A percentile compares a stretch with the other conserved stretches of the same genome.
Evolutionary conservation across 2,797 vertebrate species (phyloP).

Genomic region (Xiphorhynchus erythropygius): DNA sequence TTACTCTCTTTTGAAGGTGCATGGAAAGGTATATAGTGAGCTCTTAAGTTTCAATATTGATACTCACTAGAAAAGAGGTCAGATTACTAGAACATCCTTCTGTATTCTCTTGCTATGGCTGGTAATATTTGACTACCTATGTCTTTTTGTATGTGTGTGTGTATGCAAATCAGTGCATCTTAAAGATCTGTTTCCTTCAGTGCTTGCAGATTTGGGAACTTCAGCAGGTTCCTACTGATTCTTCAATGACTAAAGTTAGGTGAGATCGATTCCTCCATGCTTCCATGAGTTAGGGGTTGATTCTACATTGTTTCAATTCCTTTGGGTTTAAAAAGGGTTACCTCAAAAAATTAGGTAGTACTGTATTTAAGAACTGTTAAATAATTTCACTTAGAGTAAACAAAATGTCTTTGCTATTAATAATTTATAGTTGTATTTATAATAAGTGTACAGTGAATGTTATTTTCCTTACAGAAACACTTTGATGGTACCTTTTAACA

Average conservation of each 20-base stretch:
- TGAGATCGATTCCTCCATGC: neutral
- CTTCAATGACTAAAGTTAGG: neutral
- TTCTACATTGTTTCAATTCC: neutral
- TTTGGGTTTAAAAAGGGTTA: neutral
- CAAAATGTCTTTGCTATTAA: neutral
- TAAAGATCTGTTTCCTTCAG: neutral
- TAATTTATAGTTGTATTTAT: neutral
- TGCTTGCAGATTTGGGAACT: neutral
- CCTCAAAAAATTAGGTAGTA: neutral
- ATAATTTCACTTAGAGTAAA: neutral
- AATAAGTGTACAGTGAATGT: neutral
- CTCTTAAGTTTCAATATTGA: neutral
- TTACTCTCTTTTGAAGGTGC: neutral
- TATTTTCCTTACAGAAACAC: neutral
- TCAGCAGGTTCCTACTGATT: neutral
- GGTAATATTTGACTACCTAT: neutral
- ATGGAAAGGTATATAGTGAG: neutral
- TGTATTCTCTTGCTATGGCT: neutral
- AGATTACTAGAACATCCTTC: neutral
- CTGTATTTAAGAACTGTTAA: neutral
- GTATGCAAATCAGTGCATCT: neutral
- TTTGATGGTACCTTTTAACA: conserved; percentile 44
- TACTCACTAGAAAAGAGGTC: neutral
- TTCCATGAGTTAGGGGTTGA: neutral
- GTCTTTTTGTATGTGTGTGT: neutral